These are phyloP conservation scores for Colletes collaris DNA, from an alignment of 2,888 invertebrate genomes.

Conservation along the genomic window DNA sequence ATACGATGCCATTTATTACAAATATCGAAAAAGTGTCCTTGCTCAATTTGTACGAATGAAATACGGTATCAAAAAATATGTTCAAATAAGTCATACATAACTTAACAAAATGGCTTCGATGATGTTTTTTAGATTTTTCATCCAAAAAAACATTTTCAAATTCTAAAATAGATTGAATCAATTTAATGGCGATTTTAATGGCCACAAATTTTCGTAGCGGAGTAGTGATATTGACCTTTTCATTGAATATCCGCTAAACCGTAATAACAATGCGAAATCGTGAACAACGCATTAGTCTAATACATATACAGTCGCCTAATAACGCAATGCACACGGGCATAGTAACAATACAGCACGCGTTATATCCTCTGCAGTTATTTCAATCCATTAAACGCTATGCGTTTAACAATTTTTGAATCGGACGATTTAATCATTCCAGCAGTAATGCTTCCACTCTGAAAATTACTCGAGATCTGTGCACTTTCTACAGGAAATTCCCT, in stretches of 20 bases:
- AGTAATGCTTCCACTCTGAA: background rate
- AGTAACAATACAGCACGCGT: conserved; percentile 19
- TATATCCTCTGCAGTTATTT: conserved; percentile 21
- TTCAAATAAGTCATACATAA: no score
- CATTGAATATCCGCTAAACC: background rate
- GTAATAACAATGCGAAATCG: conserved; percentile 7
- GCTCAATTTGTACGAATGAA: no score
- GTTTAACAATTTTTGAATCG: conserved; percentile 9
- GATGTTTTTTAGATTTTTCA: no score
- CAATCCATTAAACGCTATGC: conserved; percentile 16
- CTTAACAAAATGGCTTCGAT: no score
- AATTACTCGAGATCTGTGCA: background rate
- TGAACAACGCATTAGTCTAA: conserved; percentile 7
- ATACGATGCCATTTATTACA: no score
- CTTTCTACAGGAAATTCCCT: background rate
- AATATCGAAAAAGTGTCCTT: no score
- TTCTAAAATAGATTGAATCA: no score
- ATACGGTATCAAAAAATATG: no score
- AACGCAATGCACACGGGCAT: conserved; percentile 2
- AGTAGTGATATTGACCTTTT: background rate
- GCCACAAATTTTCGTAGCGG: background rate
- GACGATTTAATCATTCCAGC: background rate
- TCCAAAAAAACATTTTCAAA: no score
- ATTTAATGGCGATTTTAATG: no score
- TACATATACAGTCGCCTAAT: conserved; percentile 15